Conservation (phyloP, 2,797 vertebrate species). For the Tarsius wallacei region DNA sequence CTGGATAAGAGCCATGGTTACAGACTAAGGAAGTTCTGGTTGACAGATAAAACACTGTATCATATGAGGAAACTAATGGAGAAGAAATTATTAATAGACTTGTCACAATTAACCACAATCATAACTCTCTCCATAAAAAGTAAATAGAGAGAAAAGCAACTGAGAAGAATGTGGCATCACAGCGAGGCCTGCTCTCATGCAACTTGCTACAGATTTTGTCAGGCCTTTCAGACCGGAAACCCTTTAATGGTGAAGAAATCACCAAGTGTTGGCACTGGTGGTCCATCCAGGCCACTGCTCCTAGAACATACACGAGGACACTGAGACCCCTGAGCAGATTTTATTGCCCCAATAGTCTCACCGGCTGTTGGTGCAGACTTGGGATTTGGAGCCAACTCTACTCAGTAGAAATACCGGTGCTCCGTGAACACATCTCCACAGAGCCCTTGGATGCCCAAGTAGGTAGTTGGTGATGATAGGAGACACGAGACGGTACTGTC, state of each 20-base stretch:
- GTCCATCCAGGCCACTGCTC: neutral
- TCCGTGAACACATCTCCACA: fast-evolving
- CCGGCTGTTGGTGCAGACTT: too few relatives aligned
- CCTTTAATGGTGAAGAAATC: neutral
- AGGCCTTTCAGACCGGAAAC: neutral
- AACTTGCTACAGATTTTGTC: fast-evolving
- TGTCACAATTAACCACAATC: neutral
- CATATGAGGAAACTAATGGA: neutral
- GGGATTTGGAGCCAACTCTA: too few relatives aligned
- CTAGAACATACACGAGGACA: fast-evolving
- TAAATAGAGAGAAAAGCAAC: neutral
- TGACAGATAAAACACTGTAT: neutral
- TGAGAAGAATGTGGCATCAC: fast-evolving
- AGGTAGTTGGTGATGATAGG: fast-evolving
- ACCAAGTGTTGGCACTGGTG: fast-evolving
- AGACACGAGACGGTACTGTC: fast-evolving
- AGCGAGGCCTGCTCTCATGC: neutral
- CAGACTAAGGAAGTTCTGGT: neutral
- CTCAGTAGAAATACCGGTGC: fast-evolving
- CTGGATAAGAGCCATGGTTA: neutral
- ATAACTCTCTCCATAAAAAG: neutral
- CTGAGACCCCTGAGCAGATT: neutral
- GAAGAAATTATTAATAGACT: neutral
- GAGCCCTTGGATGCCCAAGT: fast-evolving
- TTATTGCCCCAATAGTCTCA: neutral